Evolutionary conservation across 2,113 vertebrate genomes (phyloP).

Genomic region (Tylochromis polylepis): DNA sequence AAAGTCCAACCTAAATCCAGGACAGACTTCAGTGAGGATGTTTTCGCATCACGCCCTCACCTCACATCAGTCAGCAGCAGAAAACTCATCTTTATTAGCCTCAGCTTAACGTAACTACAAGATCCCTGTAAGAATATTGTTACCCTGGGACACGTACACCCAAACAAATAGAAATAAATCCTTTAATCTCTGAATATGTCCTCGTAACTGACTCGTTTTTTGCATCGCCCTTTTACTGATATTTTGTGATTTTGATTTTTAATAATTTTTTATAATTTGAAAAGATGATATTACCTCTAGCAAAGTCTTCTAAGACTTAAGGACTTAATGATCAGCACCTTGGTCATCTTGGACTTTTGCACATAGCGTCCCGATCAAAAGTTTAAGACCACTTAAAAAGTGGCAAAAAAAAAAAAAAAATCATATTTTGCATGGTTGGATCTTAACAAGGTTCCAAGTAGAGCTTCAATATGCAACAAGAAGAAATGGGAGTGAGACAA

Average conservation of each 20-base stretch:
- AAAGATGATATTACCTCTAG: not conserved
- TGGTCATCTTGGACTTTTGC: not conserved
- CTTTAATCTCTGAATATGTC: not conserved
- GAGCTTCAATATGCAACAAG: not conserved
- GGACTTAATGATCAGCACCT: not conserved
- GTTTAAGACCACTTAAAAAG: no score
- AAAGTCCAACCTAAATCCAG: not conserved
- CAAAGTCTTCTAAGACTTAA: not conserved
- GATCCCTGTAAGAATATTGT: not conserved
- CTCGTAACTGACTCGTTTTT: not conserved
- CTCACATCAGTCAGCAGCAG: not conserved
- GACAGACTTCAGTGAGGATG: not conserved
- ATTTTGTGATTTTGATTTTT: not conserved
- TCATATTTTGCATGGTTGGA: not conserved
- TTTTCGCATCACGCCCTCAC: not conserved
- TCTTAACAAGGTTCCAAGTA: not conserved
- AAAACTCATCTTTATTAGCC: not conserved
- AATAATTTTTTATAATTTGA: not conserved
- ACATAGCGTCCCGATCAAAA: not conserved
- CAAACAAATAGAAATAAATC: not conserved
- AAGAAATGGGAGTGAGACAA: not conserved
- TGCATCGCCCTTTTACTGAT: not conserved
- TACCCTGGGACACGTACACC: not conserved
- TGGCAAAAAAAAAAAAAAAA: no score
- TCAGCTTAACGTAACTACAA: not conserved